Percentiles rank a stretch among this genome's conserved stretches.
Conservation (phyloP, 2,888 invertebrate genomes). For the Horisme vitalbata region DNA sequence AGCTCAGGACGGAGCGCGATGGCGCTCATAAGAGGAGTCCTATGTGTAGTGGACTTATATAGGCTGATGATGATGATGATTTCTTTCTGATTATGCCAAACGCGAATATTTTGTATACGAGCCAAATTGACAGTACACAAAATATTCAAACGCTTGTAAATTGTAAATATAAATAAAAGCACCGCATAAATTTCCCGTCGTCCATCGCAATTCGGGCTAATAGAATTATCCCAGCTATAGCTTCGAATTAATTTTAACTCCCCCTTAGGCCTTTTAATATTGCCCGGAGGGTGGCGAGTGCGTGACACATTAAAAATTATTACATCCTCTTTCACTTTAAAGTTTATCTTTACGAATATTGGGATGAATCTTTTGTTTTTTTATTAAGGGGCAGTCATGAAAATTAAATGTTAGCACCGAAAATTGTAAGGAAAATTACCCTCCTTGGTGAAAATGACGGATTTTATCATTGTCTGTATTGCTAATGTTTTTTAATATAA, state of each 20-base stretch:
- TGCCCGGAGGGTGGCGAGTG: constrained; percentile 42
- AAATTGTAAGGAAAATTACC: no score
- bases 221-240: constrained; percentile 66
- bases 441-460: no score
- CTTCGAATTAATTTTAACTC: constrained; percentile 63
- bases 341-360: constrained; percentile 29
- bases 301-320: constrained; percentile 50
- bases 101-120: no score
- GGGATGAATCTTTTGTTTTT: constrained; percentile 17
- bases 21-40: no score
- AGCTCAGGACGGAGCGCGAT: no score
- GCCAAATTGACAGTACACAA: no score
- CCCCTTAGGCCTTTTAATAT: constrained; percentile 58
- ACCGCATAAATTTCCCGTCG: constrained; percentile 33
- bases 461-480: no score
- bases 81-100: no score
- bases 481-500: no score
- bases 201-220: constrained; percentile 50
- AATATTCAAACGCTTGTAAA: constrained; percentile 15
- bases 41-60: no score
- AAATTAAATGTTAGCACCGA: no score
- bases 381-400: constrained; percentile 7
- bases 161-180: constrained; percentile 50
- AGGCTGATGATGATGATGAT: no score
- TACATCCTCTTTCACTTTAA: constrained; percentile 36